Percentiles rank a stretch among this genome's conserved stretches.
phyloP scores from a whole-genome alignment of 1,140 invertebrate genomes.

The Penaeus chinensis region DNA sequence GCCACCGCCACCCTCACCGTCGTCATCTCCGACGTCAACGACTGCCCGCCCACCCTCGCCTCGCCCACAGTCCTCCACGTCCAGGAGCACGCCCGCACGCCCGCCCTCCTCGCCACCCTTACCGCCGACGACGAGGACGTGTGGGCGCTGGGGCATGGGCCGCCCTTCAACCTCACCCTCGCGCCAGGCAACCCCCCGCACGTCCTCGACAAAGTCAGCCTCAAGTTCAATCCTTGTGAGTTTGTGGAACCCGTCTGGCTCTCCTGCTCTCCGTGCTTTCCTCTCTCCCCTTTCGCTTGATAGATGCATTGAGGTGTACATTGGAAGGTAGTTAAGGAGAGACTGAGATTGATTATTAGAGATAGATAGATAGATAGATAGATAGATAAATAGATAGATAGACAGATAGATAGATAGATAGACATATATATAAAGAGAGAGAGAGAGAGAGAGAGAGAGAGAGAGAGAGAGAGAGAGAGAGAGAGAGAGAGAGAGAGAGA shows the following conservation, averaged over 20 bases:
- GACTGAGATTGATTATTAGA: too few relatives aligned
- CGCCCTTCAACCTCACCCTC: constrained; percentile 57
- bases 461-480: too few relatives aligned
- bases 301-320: too few relatives aligned
- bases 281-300: constrained; percentile 17
- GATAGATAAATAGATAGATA: too few relatives aligned
- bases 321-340: too few relatives aligned
- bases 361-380: too few relatives aligned
- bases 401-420: too few relatives aligned
- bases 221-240: constrained; percentile 38
- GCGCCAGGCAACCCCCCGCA: constrained; percentile 41
- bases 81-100: constrained; percentile 30
- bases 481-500: too few relatives aligned
- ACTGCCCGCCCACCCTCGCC: constrained; percentile 49
- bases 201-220: constrained; percentile 18
- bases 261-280: not conserved
- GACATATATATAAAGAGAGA: too few relatives aligned
- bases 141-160: constrained; percentile 57
- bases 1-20: constrained; percentile 54
- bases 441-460: too few relatives aligned
- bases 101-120: constrained; percentile 28
- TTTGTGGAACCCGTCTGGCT: not conserved
- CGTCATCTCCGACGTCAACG: constrained; percentile 54
- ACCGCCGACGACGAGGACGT: constrained; percentile 55
- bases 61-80: constrained; percentile 51